Base-by-base conservation (phyloP, 2,113 vertebrate species). In the Chlorodrepanis virens region DNA sequence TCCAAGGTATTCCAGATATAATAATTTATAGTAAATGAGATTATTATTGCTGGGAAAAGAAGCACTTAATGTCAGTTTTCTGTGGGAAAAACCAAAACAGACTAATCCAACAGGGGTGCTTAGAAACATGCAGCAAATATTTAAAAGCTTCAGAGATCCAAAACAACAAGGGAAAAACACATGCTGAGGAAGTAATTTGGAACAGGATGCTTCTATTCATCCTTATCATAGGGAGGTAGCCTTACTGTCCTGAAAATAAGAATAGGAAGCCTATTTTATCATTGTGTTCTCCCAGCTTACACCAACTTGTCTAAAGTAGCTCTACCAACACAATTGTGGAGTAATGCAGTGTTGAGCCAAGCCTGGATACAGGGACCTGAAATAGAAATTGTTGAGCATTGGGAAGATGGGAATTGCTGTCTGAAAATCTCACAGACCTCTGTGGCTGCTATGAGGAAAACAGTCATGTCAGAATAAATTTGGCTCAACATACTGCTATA, bases 31-130 rank as follows among this genome's bases (percentile, higher is more conserved):
- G 95, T 96, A 98, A 98, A 97, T 96, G 83, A 96, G 96, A 97
- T 97, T 97, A 96, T 98, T 97, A 94, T 96, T 98, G 94, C 98
- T 97, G 95, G 98, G 98, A 98, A 98, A 97, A 96, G 94, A 93
- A 95, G 87, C 85, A 89, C 96, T 97, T 98, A 97, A 96, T 92
- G 93, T 82, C 93, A 90, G 78, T 96, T 97, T 97, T 97, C 91
- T 94, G 92, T 83, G 75, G 96, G 95, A 92, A 96, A 97, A 96
- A 97, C 12, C 63, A 96, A 96, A 96, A 71, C 57, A 60, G 57
- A 83, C 42, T 33, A 79, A 92, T 71, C 74, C 76, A 93, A 40
- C 40, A 93, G 91, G 90, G 81, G 85, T 90, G 50, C 76, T 95
- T 78, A 90, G 84, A 94, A 97, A 94, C 35, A 57, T 67, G 89